Evolutionary conservation across 1,140 invertebrate species (phyloP).

Genomic region (Meloidogyne chitwoodi): DNA sequence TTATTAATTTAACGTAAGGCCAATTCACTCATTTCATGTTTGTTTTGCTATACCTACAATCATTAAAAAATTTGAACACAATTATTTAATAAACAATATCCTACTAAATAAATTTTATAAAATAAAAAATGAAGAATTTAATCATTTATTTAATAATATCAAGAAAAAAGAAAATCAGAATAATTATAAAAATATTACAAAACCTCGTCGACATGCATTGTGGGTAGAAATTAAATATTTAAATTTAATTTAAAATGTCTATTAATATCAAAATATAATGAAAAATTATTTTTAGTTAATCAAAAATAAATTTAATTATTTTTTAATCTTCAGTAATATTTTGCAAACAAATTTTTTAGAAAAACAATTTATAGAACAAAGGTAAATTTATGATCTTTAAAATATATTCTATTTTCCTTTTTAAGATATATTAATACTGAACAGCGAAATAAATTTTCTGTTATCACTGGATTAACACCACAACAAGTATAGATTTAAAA

Average conservation of each 20-base stretch:
- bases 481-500: not conserved
- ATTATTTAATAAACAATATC: too few relatives aligned
- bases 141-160: not conserved
- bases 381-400: not conserved
- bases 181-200: not conserved
- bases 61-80: too few relatives aligned
- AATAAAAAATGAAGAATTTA: not conserved
- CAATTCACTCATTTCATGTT: not conserved
- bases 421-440: not conserved
- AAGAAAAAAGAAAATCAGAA: not conserved
- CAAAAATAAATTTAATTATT: too few relatives aligned
- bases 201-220: not conserved
- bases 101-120: not conserved
- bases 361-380: not conserved
- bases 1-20: too few relatives aligned
- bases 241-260: too few relatives aligned
- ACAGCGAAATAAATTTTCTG: not conserved
- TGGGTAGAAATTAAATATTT: not conserved
- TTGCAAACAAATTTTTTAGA: not conserved
- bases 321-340: not conserved
- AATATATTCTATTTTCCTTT: not conserved
- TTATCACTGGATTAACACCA: not conserved
- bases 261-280: too few relatives aligned
- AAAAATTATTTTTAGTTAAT: too few relatives aligned
- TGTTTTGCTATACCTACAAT: not conserved